Evolutionary conservation across 2,888 invertebrate genomes (phyloP).

Genomic region (Bursaphelenchus okinawaensis): DNA sequence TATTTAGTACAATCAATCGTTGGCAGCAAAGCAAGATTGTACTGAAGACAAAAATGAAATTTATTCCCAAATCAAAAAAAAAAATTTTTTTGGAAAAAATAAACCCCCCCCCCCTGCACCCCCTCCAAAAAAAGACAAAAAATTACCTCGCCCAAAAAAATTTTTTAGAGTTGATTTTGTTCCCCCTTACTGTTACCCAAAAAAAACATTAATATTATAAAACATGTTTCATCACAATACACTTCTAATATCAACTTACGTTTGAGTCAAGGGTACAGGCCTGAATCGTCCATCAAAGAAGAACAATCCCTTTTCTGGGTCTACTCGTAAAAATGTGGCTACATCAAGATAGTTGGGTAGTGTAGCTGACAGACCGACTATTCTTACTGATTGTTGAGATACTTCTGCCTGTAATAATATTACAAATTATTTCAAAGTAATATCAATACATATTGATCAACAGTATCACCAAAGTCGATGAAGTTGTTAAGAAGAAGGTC

Average conservation of each 20-base stretch:
- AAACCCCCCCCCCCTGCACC: too few relatives aligned
- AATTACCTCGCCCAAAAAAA: too few relatives aligned
- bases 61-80: too few relatives aligned
- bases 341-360: slow-evolving; percentile 95
- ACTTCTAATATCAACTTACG: slow-evolving; percentile 8
- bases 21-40: too few relatives aligned
- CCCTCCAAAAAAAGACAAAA: slow-evolving; percentile 1
- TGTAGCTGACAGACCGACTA: slow-evolving; percentile 77
- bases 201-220: too few relatives aligned
- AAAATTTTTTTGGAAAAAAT: too few relatives aligned
- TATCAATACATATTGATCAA: neutral
- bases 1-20: too few relatives aligned
- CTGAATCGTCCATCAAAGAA: slow-evolving; percentile 74
- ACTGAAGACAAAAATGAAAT: too few relatives aligned
- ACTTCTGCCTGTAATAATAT: slow-evolving; percentile 59
- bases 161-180: neutral
- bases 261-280: slow-evolving; percentile 67
- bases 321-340: slow-evolving; percentile 84
- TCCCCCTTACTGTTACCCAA: too few relatives aligned
- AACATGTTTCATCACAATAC: too few relatives aligned
- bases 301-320: slow-evolving; percentile 69
- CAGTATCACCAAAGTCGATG: too few relatives aligned
- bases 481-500: too few relatives aligned
- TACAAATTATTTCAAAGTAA: slow-evolving; percentile 7
- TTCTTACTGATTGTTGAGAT: slow-evolving; percentile 77